Evolutionary conservation across 2,888 invertebrate species (phyloP), one percentile per base, ranked within the genome.

Genomic region (Lasioglossum zephyrum): DNA sequence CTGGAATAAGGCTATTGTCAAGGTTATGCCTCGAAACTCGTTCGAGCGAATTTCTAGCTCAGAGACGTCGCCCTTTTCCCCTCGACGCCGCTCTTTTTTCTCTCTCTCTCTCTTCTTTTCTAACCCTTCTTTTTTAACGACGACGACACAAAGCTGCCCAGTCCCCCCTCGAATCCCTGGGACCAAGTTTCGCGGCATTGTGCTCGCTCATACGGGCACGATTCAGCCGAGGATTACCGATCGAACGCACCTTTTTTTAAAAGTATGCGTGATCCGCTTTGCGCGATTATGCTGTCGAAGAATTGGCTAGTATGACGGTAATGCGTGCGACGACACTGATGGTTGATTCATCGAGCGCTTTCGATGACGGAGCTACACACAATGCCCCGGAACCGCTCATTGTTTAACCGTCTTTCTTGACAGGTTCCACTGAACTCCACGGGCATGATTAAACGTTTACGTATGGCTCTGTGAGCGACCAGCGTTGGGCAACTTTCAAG

Each of bases 11-110:
- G 84, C 87, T 84, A 84, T 87, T 87, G 84, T 87, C 87, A 87
- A 87, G 87, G 87, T 87, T 87, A 87, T 84, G 79, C 77, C 87
- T 74, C 77, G 86, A 82, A 83, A 86, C 86, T 78, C 87, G 86
- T 75, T 72, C 82, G 78, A 86, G 82, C 80, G 80, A 87, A 80
- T 83, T 83, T 80, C 73, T 76, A 57, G 78, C 84, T 63, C 26
- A 36, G n/a, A n/a, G 69, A 70, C 73, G 63, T n/a, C 78, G 49
- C 16, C 18, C 41, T 72, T 22, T 41, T 31, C 26, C 39, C 22
- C 18, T 41, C 66, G 8, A 53, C 44, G 22, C 11, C 36, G 22
- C 13, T 9, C 13, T 22, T 73, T 31, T 73, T 1, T 26, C 11
- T 70, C 26, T 39, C n/a, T 53, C 18, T 26, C 22, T 53, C 53